Conservation (phyloP, 2,113 vertebrate species). For the Falcunculus frontatus region DNA sequence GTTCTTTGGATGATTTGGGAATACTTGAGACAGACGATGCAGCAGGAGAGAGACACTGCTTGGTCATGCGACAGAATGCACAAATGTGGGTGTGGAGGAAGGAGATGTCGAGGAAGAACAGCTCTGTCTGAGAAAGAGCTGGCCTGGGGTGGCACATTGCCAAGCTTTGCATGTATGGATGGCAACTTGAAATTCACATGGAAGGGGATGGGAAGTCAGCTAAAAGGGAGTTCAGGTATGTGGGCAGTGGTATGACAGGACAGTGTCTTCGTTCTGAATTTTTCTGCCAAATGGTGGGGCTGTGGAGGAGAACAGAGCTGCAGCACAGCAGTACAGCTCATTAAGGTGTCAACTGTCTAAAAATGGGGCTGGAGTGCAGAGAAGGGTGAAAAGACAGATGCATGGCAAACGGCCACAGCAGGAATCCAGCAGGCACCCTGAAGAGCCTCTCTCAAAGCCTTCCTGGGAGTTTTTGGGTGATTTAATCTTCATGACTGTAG, state of each 20-base stretch:
- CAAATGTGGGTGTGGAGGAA: neutral
- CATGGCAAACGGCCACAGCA: neutral
- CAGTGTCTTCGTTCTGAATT: neutral
- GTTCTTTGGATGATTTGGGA: neutral
- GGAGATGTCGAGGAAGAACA: neutral
- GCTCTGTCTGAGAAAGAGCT: neutral
- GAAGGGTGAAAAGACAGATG: neutral
- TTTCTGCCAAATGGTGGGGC: neutral
- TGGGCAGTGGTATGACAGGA: neutral
- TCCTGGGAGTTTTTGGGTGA: neutral
- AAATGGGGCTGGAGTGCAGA: neutral
- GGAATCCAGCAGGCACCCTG: neutral
- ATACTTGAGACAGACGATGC: neutral
- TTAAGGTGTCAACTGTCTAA: neutral
- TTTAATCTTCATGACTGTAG: neutral
- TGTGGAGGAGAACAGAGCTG: neutral
- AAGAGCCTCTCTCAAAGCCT: neutral
- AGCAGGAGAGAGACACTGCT: neutral
- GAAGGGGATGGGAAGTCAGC: neutral
- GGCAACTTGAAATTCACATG: neutral
- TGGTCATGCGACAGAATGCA: neutral
- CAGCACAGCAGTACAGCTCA: too few relatives aligned
- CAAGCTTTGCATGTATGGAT: neutral
- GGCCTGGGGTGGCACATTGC: neutral
- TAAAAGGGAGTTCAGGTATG: neutral